Percentiles rank a stretch among this genome's conserved stretches.
Evolutionary conservation across 2,888 invertebrate species (phyloP).

Genomic region (Leuctra nigra): DNA sequence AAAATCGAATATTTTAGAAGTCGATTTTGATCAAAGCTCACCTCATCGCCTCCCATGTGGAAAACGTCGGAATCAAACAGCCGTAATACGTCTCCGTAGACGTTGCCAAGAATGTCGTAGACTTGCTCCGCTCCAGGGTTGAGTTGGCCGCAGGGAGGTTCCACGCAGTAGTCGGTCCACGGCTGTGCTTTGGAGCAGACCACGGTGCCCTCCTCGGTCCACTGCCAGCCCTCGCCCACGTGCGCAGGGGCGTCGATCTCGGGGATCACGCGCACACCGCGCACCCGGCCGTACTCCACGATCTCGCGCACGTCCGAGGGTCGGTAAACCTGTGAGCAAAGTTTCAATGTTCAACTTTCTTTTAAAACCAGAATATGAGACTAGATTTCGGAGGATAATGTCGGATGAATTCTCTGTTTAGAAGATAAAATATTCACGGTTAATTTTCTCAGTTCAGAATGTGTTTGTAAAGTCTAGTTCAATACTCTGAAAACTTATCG

Average conservation of each 20-base stretch:
- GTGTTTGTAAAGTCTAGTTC: too few species aligned
- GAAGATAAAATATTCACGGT: too few species aligned
- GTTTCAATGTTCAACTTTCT: background rate
- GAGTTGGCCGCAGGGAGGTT: constrained; percentile 80
- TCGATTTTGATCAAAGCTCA: constrained; percentile 52
- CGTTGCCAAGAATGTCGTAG: constrained; percentile 63
- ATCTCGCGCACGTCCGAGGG: constrained; percentile 63
- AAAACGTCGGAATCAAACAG: constrained; percentile 68
- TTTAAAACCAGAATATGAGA: too few species aligned
- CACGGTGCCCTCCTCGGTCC: constrained; percentile 50
- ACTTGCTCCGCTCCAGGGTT: constrained; percentile 64
- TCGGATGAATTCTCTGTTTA: too few species aligned
- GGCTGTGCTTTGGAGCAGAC: constrained; percentile 46
- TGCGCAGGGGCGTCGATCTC: constrained; percentile 92
- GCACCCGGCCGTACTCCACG: constrained; percentile 59
- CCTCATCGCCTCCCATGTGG: constrained; percentile 88
- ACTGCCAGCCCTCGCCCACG: constrained; percentile 84
- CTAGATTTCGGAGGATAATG: too few species aligned
- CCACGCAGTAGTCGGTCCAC: constrained; percentile 73
- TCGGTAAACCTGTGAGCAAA: constrained; percentile 57
- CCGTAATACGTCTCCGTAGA: constrained; percentile 69
- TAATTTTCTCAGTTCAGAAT: too few species aligned
- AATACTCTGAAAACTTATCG: too few species aligned
- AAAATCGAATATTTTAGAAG: constrained; percentile 84
- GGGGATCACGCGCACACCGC: constrained; percentile 82